A percentile compares a stretch with the other conserved stretches of the same genome.
phyloP scores from a whole-genome alignment of 2,113 vertebrate genomes.

The Mustela lutreola region DNA sequence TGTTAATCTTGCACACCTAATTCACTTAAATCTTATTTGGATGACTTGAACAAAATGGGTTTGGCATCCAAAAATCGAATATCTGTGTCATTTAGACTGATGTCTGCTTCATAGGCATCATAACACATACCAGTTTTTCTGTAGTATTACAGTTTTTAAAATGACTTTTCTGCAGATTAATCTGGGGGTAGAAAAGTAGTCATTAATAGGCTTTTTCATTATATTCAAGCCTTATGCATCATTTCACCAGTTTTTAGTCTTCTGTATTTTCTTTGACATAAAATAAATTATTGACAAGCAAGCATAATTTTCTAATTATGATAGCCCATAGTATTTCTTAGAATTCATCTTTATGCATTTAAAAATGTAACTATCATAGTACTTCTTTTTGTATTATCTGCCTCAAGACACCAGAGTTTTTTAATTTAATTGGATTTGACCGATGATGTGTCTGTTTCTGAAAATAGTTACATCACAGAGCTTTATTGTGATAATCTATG shows the following conservation, averaged over 20 bases:
- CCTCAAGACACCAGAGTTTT: conserved; percentile 36
- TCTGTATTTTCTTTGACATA: conserved; percentile 58
- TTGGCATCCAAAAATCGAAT: conserved; percentile 35
- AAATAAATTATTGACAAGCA: not conserved
- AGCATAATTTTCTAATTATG: conserved; percentile 34
- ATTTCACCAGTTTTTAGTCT: conserved; percentile 60
- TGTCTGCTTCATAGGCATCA: not conserved
- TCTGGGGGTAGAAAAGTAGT: not conserved
- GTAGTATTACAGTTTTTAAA: not conserved
- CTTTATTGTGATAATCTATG: conserved; percentile 48
- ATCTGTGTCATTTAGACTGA: not conserved
- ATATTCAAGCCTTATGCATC: conserved; percentile 16
- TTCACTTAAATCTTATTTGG: conserved; percentile 46
- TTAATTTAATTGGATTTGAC: conserved; percentile 30
- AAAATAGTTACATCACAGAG: conserved; percentile 63
- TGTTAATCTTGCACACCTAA: conserved; percentile 14
- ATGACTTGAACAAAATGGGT: conserved; percentile 44
- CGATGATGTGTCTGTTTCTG: conserved; percentile 36
- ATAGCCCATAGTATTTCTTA: conserved; percentile 20
- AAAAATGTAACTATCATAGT: not conserved
- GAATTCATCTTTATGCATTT: conserved; percentile 41
- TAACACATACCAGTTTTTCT: not conserved
- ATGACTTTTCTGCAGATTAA: conserved; percentile 56
- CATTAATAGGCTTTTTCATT: conserved; percentile 31
- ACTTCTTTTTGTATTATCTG: conserved; percentile 39